These are phyloP conservation scores for Trachythela sp. DNA, from an alignment of 64 coral and sea anemone genomes.

Conservation along the genomic window DNA sequence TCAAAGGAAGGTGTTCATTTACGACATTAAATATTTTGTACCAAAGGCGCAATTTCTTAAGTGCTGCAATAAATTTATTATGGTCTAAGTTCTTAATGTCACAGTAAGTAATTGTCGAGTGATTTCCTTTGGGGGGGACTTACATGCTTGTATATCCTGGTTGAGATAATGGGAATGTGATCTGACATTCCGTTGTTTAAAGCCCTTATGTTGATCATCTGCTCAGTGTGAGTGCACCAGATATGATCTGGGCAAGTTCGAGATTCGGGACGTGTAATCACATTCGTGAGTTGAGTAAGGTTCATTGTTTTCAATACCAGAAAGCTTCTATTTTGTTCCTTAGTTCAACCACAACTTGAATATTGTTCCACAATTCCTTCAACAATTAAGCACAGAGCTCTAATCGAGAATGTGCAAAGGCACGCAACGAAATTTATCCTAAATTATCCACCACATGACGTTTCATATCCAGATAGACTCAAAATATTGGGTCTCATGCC, in stretches of 20 bases:
- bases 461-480: too few species aligned
- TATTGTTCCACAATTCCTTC: neutral
- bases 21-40: too few species aligned
- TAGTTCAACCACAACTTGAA: neutral
- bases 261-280: conserved; percentile 46
- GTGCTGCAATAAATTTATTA: conserved; percentile 6
- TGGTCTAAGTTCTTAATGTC: conserved; percentile 3
- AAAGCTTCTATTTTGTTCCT: neutral
- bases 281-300: conserved; percentile 27
- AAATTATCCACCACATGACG: too few species aligned
- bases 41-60: conserved; percentile 50
- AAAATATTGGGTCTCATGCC: too few species aligned
- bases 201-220: conserved; percentile 9
- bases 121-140: neutral
- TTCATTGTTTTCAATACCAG: conserved; percentile 39
- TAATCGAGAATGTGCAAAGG: neutral
- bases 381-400: neutral
- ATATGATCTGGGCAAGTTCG: conserved; percentile 54
- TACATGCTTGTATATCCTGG: conserved; percentile 30
- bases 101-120: neutral
- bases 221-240: conserved; percentile 53
- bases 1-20: too few species aligned
- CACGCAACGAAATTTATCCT: neutral
- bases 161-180: conserved; percentile 50
- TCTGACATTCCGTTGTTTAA: conserved; percentile 36